Base-by-base conservation (phyloP, 1,140 invertebrate genomes). In the Conopomorpha cramerella region DNA sequence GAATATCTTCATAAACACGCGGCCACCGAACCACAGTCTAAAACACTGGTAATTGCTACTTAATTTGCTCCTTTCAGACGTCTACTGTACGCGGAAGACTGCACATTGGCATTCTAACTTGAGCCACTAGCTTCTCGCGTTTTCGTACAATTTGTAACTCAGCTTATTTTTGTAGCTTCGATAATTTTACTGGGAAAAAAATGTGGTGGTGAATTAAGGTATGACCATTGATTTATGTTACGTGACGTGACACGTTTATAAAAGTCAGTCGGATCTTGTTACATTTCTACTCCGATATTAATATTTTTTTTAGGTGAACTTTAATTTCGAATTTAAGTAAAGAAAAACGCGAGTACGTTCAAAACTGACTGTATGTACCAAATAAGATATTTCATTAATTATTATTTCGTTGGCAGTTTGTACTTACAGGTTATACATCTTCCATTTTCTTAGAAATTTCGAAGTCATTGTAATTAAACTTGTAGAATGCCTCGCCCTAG, bases 31-130 rank as follows among this genome's bases (percentile, higher is more conserved):
- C 14, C 12, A 1, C 11, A 4, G 7, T 8, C 11, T n/a, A 34
- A 23, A 23, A 25, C 41, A 39, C 34, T 30, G 39, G 30, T 45
- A 49, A 49, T 45, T 38, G 40, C 41, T 39, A 34, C 39, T 49
- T 45, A 45, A 49, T 45, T 41, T 38, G 39, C 37, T 49, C 46
- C 38, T 45, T 45, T 49, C 39, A 38, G 19, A 19, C 16, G 31
- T 35, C 35, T 38, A 36, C 30, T 36, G 38, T 28, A 34, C 26
- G 17, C 16, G n/a, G 29, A 41, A 32, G 38, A 40, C 39, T 37
- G n/a, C n/a, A n/a, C n/a, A n/a, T n/a, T n/a, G n/a, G n/a, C n/a
- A n/a, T n/a, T n/a, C n/a, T n/a, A n/a, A n/a, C n/a, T n/a, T n/a
- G n/a, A n/a, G n/a, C n/a, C n/a, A n/a, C n/a, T n/a, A n/a, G n/a